A percentile compares a stretch with the other conserved stretches of the same genome.
Conservation (phyloP, 1,140 invertebrate genomes). For the Zaprionus africanus region DNA sequence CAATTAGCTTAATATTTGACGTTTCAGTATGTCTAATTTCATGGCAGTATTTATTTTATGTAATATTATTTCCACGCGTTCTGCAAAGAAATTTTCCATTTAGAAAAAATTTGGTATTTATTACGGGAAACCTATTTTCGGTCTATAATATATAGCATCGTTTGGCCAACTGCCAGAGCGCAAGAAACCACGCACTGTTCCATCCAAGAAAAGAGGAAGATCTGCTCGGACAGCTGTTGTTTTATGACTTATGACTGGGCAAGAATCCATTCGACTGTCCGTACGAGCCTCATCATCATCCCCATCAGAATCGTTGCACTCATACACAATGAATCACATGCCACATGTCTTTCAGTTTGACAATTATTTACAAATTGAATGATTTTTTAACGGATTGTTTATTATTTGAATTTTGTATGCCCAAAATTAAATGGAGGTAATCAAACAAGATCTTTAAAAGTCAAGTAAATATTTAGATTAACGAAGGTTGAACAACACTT, state of each 20-base stretch:
- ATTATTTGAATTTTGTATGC: constrained; percentile 59
- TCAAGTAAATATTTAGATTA: constrained; percentile 65
- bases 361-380: constrained; percentile 55
- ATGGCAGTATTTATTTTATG: constrained; percentile 61
- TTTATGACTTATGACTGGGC: constrained; percentile 38
- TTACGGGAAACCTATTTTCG: constrained; percentile 71
- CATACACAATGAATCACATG: constrained; percentile 53
- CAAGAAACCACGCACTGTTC: constrained; percentile 60
- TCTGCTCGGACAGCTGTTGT: constrained; percentile 61
- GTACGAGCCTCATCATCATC: neutral
- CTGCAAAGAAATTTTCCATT: constrained; percentile 62
- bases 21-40: constrained; percentile 24
- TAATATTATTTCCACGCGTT: constrained; percentile 60
- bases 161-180: constrained; percentile 65
- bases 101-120: constrained; percentile 61
- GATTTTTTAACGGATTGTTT: constrained; percentile 62
- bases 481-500: constrained; percentile 44
- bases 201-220: constrained; percentile 22
- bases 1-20: constrained; percentile 41
- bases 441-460: constrained; percentile 50
- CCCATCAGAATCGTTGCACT: constrained; percentile 46
- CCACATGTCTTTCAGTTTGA: constrained; percentile 43
- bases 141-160: constrained; percentile 56
- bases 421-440: constrained; percentile 65
- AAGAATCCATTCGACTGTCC: constrained; percentile 28